phyloP scores from a whole-genome alignment of 2,113 vertebrate genomes.

The Atractosteus spatula region DNA sequence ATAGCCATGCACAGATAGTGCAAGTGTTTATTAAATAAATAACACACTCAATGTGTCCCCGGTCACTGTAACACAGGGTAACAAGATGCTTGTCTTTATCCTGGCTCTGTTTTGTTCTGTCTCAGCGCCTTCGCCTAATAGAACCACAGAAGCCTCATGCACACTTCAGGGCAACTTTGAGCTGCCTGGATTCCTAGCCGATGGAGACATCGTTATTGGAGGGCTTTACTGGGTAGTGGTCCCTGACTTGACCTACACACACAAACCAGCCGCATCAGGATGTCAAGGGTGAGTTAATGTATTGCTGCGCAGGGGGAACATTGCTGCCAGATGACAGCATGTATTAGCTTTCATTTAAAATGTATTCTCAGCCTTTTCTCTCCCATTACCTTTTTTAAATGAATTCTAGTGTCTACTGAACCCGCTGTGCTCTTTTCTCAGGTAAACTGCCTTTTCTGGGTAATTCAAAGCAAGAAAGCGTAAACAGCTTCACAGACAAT shows the following conservation, averaged over 20 bases:
- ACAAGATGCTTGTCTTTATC: slow-evolving; percentile 14
- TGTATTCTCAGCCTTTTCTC: neutral
- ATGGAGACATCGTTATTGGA: slow-evolving; percentile 18
- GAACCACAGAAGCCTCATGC: neutral
- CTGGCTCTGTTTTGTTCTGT: neutral
- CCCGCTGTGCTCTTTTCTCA: neutral
- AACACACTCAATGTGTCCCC: neutral
- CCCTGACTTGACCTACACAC: neutral
- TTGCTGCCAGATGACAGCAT: neutral
- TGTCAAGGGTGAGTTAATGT: slow-evolving; percentile 23
- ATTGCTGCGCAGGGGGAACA: neutral
- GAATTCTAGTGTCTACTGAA: neutral
- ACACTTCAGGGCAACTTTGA: slow-evolving; percentile 16
- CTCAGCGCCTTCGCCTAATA: neutral
- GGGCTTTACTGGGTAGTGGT: slow-evolving; percentile 9
- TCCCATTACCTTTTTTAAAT: neutral
- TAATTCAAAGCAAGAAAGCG: neutral
- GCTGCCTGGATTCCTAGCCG: slow-evolving; percentile 9
- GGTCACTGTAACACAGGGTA: neutral
- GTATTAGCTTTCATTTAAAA: neutral
- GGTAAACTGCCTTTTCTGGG: neutral
- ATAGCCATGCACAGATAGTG: slow-evolving; percentile 6
- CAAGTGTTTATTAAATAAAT: slow-evolving; percentile 1
- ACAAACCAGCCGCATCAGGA: neutral
- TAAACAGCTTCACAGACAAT: neutral